Evolutionary conservation across 2,113 vertebrate genomes (phyloP), one percentile per base, ranked within the genome.

Genomic region (Chionodraco myersi): DNA sequence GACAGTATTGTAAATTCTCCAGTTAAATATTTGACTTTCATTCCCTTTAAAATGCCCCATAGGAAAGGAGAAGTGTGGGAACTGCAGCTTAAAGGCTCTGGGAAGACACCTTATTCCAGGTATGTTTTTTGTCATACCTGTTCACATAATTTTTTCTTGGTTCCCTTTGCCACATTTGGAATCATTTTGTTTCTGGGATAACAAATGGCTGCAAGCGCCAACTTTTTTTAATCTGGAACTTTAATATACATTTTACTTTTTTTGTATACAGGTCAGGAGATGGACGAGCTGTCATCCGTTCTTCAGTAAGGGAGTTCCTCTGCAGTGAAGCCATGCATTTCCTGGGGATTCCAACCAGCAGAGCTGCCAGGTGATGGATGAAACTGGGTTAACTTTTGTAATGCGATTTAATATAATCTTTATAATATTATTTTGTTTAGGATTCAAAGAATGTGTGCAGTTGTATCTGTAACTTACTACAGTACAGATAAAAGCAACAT

Each of bases 21-120:
- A 48, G 5, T 51, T 49, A 47, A 63, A 73, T 11, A 0, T 41
- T n/a, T 30, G 5, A 71, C 16, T 11, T 36, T 14, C 41, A 57
- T 45, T 56, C 10, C 3, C 67, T 58, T 3, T 36, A 8, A 9
- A 30, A 12, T 78, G n/a, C 34, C 69, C 13, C 9, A 52, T 86
- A 97, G 96, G 75, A 87, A 86, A 16, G 95, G 95, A 70, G 93
- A 96, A 77, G 93, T 86, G 30, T 97, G 95, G 95, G 96, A 97
- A 65, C 92, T 97, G 3, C 95, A 96, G 59, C 90, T 96, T 59
- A 97, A 97, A 93, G 96, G 95, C n/a, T 97, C 96, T 10, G 95
- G 95, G 80, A 97, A 91, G 87, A 96, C 96, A 0, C 95, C 94
- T 0, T 97, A 96, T 63, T 97, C 96, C 18, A 89, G 94, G 95